phyloP scores from a whole-genome alignment of 2,888 invertebrate genomes.

The Ferdinandea cuprea region DNA sequence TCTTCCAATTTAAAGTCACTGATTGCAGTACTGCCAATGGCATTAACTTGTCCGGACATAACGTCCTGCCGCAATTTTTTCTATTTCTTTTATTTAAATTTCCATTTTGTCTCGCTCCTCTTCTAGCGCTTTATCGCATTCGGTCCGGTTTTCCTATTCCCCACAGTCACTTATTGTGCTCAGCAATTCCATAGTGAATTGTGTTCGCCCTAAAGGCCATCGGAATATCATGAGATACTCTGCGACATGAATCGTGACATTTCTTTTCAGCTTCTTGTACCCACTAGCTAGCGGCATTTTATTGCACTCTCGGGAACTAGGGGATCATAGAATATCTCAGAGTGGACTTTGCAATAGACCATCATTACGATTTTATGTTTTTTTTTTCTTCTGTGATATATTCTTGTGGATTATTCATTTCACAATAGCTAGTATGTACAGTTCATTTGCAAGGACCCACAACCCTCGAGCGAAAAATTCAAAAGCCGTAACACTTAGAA shows the following conservation, averaged over 20 bases:
- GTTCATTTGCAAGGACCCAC: slow-evolving; percentile 7
- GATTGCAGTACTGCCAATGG: slow-evolving; percentile 73
- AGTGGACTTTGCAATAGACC: slow-evolving; percentile 21
- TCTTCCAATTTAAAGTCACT: slow-evolving; percentile 57
- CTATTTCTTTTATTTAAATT: slow-evolving; percentile 43
- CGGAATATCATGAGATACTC: slow-evolving; percentile 31
- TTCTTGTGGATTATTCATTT: slow-evolving; percentile 18
- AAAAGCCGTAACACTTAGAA: slow-evolving; percentile 46
- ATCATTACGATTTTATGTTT: slow-evolving; percentile 30
- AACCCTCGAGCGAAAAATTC: slow-evolving; percentile 17
- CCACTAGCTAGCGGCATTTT: slow-evolving; percentile 28
- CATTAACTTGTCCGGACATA: slow-evolving; percentile 63
- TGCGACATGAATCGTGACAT: slow-evolving; percentile 49
- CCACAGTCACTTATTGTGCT: slow-evolving; percentile 32
- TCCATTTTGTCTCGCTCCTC: slow-evolving; percentile 4
- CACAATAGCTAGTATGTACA: slow-evolving; percentile 34
- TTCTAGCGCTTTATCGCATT: slow-evolving; percentile 23
- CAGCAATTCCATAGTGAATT: slow-evolving; percentile 37
- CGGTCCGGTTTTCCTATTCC: slow-evolving; percentile 19
- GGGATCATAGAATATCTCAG: slow-evolving; percentile 17
- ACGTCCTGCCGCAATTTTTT: slow-evolving; percentile 58
- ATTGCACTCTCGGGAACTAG: slow-evolving; percentile 55
- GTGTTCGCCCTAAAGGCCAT: slow-evolving; percentile 48
- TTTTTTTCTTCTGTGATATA: neutral
- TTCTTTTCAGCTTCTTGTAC: slow-evolving; percentile 41